A percentile compares a stretch with the other conserved stretches of the same genome.
Evolutionary conservation across 2,113 vertebrate species (phyloP).

Genomic region (Casuarius casuarius): DNA sequence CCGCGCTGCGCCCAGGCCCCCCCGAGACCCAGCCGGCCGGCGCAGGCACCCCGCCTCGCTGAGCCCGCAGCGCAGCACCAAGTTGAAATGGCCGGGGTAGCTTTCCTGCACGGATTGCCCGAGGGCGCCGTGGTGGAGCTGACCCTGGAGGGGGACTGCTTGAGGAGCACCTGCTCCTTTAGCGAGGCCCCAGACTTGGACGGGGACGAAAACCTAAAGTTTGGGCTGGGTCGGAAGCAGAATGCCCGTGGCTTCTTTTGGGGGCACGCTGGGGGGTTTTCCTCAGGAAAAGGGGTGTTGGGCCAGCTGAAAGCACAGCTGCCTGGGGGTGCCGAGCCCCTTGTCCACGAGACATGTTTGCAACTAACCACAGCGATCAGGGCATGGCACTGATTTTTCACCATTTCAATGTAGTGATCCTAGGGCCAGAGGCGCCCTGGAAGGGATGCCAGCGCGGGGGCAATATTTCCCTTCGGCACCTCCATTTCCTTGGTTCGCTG

Average conservation of each 20-base stretch:
- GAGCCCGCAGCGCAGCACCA: no score
- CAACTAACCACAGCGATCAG: neutral
- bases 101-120: neutral
- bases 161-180: neutral
- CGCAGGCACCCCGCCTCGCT: no score
- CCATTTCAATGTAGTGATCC: neutral
- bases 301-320: neutral
- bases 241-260: neutral
- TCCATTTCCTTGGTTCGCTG: neutral
- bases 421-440: neutral
- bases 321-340: neutral
- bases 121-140: neutral
- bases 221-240: neutral
- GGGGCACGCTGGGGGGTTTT: neutral
- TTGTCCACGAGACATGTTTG: neutral
- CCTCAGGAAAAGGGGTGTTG: neutral
- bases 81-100: neutral
- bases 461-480: neutral
- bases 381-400: neutral
- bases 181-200: neutral
- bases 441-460: neutral
- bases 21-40: neutral
- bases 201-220: neutral
- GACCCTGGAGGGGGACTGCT: neutral
- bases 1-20: neutral